These are phyloP conservation scores for Galeruca laticollis DNA, from an alignment of 2,888 invertebrate genomes.

Conservation along the genomic window DNA sequence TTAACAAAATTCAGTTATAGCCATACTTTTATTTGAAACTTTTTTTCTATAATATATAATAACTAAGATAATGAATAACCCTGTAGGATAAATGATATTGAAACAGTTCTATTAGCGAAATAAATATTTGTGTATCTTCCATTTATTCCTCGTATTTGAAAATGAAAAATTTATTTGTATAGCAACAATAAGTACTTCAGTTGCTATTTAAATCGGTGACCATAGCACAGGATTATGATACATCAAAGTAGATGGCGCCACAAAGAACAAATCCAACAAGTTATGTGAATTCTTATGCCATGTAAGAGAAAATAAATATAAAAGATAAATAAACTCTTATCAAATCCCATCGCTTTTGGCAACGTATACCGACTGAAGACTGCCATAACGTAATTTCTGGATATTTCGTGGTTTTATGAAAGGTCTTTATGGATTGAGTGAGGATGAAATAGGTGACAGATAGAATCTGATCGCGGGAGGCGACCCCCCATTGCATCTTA, in stretches of 20 bases:
- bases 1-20: too few relatives aligned
- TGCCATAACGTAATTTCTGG: constrained; percentile 29
- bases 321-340: constrained; percentile 18
- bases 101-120: too few relatives aligned
- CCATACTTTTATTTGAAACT: too few relatives aligned
- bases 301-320: constrained; percentile 10
- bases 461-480: constrained; percentile 44
- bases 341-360: constrained; percentile 14
- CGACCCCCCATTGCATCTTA: constrained; percentile 45
- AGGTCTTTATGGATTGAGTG: constrained; percentile 37
- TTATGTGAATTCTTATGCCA: neutral
- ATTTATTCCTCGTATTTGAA: too few relatives aligned
- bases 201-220: neutral
- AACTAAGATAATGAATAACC: too few relatives aligned
- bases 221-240: neutral
- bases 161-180: neutral
- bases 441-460: constrained; percentile 49
- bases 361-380: constrained; percentile 13
- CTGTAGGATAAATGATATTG: too few relatives aligned
- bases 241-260: constrained; percentile 7
- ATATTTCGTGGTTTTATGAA: constrained; percentile 37
- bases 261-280: neutral
- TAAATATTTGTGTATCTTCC: too few relatives aligned
- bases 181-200: too few relatives aligned
- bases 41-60: too few relatives aligned